Evolutionary conservation across 2,797 vertebrate species (phyloP).

Genomic region (Centroberyx gerrardi): DNA sequence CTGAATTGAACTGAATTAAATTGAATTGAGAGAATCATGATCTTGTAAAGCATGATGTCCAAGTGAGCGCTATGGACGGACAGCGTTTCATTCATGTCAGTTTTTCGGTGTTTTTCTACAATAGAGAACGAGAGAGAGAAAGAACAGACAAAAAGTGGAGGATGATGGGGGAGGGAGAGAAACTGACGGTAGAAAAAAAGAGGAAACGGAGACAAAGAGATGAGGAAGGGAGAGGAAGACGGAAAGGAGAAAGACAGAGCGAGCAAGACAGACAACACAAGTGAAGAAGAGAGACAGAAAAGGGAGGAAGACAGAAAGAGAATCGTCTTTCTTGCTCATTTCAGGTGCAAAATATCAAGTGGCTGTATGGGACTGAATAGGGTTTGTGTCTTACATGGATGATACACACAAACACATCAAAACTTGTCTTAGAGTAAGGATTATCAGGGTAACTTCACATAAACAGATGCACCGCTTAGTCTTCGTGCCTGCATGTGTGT

Average conservation of each 20-base stretch:
- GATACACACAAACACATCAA: background rate
- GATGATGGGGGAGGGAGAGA: background rate
- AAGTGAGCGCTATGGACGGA: background rate
- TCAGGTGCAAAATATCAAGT: too few relatives aligned
- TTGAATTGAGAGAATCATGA: too few relatives aligned
- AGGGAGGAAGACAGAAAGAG: background rate
- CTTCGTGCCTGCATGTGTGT: slow-evolving; percentile 23
- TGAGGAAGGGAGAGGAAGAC: background rate
- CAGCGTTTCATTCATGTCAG: background rate
- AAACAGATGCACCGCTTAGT: slow-evolving; percentile 5
- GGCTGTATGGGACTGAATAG: background rate
- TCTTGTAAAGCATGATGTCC: too few relatives aligned
- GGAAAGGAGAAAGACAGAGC: too few relatives aligned
- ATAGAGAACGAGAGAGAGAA: background rate
- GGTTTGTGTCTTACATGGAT: background rate
- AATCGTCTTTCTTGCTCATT: background rate
- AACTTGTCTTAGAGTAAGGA: background rate
- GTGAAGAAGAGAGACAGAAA: too few relatives aligned
- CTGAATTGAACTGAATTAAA: too few relatives aligned
- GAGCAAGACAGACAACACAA: background rate
- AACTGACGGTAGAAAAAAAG: background rate
- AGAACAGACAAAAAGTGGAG: background rate
- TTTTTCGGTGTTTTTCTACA: background rate
- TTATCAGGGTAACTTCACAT: background rate
- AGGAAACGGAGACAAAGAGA: background rate